A percentile compares a stretch with the other conserved stretches of the same genome.
Conservation (phyloP, 2,797 vertebrate species). For the Macropodus opercularis region DNA sequence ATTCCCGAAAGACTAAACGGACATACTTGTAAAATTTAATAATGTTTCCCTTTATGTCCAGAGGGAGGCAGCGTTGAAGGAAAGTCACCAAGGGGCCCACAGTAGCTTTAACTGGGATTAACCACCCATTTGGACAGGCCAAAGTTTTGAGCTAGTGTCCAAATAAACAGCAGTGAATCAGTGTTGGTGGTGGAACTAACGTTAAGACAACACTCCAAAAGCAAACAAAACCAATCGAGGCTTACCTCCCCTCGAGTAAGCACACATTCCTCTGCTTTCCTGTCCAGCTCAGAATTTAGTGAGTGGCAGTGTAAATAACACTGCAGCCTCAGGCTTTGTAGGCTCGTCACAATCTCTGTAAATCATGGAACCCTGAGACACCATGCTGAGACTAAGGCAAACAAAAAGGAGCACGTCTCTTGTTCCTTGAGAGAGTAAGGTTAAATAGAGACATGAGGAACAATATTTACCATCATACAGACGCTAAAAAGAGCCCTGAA, state of each 20-base stretch:
- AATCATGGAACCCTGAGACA: constrained; percentile 55
- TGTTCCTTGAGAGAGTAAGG: constrained; percentile 17
- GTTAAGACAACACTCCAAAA: constrained; percentile 70
- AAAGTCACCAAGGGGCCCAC: constrained; percentile 36
- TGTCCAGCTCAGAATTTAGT: constrained; percentile 42
- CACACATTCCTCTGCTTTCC: constrained; percentile 53
- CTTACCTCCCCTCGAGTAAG: constrained; percentile 72
- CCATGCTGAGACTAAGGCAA: constrained; percentile 33
- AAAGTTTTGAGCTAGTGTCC: constrained; percentile 72
- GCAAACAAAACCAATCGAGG: constrained; percentile 65
- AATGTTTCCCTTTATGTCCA: constrained; percentile 33
- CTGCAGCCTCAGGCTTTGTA: constrained; percentile 23
- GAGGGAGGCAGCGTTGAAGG: constrained; percentile 43
- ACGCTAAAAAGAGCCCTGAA: constrained; percentile 41
- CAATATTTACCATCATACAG: constrained; percentile 73
- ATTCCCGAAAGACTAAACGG: neutral
- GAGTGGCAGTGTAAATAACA: constrained; percentile 58
- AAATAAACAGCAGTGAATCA: constrained; percentile 78
- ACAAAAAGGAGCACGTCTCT: constrained; percentile 31
- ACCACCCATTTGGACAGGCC: constrained; percentile 72
- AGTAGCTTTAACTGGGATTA: constrained; percentile 70
- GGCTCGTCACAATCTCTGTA: constrained; percentile 58
- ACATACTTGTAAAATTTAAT: neutral
- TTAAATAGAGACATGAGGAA: constrained; percentile 59
- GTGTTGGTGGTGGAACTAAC: constrained; percentile 69